Conservation (phyloP, 2,888 invertebrate genomes). For the Thymelicus acteon region DNA sequence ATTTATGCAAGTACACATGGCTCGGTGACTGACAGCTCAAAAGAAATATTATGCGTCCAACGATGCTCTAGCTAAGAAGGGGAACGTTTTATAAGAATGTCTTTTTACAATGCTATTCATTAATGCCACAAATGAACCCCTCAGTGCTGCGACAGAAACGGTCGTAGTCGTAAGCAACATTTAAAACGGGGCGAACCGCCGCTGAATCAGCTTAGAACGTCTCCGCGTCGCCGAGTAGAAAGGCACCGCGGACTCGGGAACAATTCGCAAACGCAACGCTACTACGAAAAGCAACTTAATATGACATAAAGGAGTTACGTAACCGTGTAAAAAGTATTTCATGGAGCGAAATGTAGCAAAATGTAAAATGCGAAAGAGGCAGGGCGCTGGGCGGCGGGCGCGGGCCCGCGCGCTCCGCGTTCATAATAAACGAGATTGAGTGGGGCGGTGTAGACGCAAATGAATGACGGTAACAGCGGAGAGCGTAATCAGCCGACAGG, state of each 20-base stretch:
- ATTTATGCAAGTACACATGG: conserved; percentile 67
- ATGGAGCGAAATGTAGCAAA: conserved; percentile 64
- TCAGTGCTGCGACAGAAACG: conserved; percentile 31
- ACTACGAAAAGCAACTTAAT: conserved; percentile 22
- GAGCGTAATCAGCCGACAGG: conserved; percentile 76
- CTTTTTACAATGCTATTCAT: conserved; percentile 56
- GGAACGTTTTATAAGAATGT: conserved; percentile 56
- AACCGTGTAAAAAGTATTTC: conserved; percentile 69
- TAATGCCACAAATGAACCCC: conserved; percentile 47
- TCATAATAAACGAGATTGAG: conserved; percentile 82
- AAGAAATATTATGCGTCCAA: conserved; percentile 58
- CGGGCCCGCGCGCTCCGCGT: conserved; percentile 63
- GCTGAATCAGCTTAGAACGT: conserved; percentile 28
- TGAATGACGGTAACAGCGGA: conserved; percentile 76
- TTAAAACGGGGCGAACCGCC: conserved; percentile 25
- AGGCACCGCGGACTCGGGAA: conserved; percentile 21
- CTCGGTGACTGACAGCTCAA: conserved; percentile 59
- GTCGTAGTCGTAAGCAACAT: conserved; percentile 25
- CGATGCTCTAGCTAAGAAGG: conserved; percentile 44
- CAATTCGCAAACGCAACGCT: conserved; percentile 15
- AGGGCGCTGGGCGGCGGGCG: conserved; percentile 45
- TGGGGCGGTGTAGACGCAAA: conserved; percentile 76
- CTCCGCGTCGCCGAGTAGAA: conserved; percentile 14
- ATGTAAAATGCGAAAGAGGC: conserved; percentile 69
- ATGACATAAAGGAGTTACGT: conserved; percentile 53